Conservation (phyloP, 2,113 vertebrate species). For the Vombatus ursinus region DNA sequence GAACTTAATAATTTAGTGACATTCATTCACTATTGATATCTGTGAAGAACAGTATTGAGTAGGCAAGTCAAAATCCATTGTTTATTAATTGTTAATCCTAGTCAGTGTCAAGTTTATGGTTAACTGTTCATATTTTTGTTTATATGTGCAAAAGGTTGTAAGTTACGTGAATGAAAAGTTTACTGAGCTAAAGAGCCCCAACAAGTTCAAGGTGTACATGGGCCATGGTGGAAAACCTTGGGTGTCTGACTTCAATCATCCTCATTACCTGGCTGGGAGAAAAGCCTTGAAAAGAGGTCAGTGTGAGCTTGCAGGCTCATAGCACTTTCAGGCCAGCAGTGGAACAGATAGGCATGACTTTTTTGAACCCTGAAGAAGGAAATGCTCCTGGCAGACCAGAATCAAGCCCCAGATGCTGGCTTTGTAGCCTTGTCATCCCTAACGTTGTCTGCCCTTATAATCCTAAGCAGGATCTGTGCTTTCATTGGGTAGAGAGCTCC, state of each 20-base stretch:
- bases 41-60: background rate
- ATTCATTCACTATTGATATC: background rate
- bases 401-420: background rate
- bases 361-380: background rate
- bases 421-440: background rate
- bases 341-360: background rate
- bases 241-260: slow-evolving; percentile 97
- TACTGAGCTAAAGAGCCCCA: slow-evolving; percentile 89
- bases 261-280: slow-evolving; percentile 95
- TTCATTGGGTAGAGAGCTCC: too few species aligned
- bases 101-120: rapidly evolving
- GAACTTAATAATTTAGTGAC: background rate
- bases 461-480: background rate
- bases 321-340: background rate
- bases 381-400: background rate
- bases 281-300: slow-evolving; percentile 95
- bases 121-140: background rate
- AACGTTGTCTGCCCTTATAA: background rate
- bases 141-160: slow-evolving; percentile 84
- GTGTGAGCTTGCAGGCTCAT: background rate
- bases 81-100: background rate
- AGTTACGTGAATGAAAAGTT: slow-evolving; percentile 90
- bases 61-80: background rate
- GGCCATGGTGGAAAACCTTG: slow-evolving; percentile 95
- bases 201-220: slow-evolving; percentile 91